Base-by-base conservation (phyloP, 2,888 invertebrate genomes). In the Bombyx huttoni region DNA sequence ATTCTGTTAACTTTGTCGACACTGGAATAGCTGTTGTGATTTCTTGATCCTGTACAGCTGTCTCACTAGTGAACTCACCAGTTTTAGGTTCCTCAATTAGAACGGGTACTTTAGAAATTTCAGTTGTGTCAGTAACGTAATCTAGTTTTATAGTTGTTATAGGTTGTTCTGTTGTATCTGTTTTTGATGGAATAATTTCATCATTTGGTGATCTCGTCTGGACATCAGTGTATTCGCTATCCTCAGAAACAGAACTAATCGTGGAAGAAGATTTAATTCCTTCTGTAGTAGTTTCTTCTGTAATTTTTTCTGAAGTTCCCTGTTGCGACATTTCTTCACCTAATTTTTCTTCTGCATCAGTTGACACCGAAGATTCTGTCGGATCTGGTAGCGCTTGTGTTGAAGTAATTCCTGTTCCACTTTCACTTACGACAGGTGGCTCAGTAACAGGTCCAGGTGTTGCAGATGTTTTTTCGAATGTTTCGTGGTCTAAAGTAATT, bases 361-460 rank as follows among this genome's bases (percentile, higher is more conserved):
- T 7, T 46, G 8, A 40, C 3, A 10, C n/a, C 7, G 50, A 13
- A 9, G 46, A 24, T n/a, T 12, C 8, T 13, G 48, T 48, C 9
- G 24, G 48, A 13, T 33, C 48, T n/a, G 40, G 40, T 40, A 40
- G 12, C 40, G 1, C 50, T n/a, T 33, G 7, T 24, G 33, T 14
- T 13, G 2, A 13, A 40, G 35, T n/a, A 49, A 10, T 34, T 49
- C 12, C 49, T n/a, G 8, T 5, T n/a, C 45, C 49, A 7, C 14
- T 50, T 50, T 12, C 13, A 33, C 5, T n/a, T 24, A 24, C 40
- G n/a, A 7, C n/a, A 14, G 33, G 45, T 33, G n/a, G n/a, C 14
- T 49, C 24, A 45, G 35, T 14, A 14, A 46, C 46, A 24, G 56
- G 51, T 52, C 56, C 56, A 47, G 52, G 53, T 46, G 40, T 48